Base-by-base conservation (phyloP, 2,888 invertebrate genomes). In the Quadroppia sp. region DNA sequence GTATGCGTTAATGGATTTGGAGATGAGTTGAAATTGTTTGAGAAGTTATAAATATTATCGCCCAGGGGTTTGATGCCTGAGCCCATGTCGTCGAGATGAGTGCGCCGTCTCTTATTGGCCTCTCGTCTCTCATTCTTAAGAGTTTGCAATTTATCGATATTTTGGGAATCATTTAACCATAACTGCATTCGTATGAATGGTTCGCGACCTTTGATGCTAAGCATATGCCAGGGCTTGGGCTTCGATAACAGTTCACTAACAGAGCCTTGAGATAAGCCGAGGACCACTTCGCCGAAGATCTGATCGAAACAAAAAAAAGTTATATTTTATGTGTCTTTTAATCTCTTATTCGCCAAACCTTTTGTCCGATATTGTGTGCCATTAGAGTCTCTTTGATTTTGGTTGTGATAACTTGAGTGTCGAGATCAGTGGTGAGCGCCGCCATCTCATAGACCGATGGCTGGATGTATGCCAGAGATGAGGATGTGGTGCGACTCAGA, bases 171-270 rank as follows among this genome's bases (percentile, higher is more conserved):
- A 79, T 92, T 91, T 42, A 97, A 86, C 98, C 98, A 98, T 77
- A 96, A 83, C 82, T 97, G 96, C 95, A 95, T 95, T 71, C 94
- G 86, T 78, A 95, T 94, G 83, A 95, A 95, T 0, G 95, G 94
- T 81, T 98, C 98, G 40, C 97, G 87, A 0, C 98, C 98, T 82
- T 97, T 97, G 82, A 96, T 94, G 81, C 95, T 96, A 73, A 98
- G 87, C 95, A 97, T 95, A 82, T 95, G 95, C 97, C 98, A 98
- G 0, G 97, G 97, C 81, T 98, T 98, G 4, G 98, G 98, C 82
- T 97, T 97, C 76, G 96, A 95, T 9, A 99, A 86, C 76, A 99
- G 85, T 83, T 99, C 99, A 80, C 95, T 96, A 15, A 97, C 97
- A 1, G 97, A 94, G 15, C 94, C 97, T 83, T 98, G 97, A 0